A percentile compares a stretch with the other conserved stretches of the same genome.
These are phyloP conservation scores for Brachyalestes nurse DNA, from an alignment of 2,797 vertebrate genomes.

Conservation along the genomic window DNA sequence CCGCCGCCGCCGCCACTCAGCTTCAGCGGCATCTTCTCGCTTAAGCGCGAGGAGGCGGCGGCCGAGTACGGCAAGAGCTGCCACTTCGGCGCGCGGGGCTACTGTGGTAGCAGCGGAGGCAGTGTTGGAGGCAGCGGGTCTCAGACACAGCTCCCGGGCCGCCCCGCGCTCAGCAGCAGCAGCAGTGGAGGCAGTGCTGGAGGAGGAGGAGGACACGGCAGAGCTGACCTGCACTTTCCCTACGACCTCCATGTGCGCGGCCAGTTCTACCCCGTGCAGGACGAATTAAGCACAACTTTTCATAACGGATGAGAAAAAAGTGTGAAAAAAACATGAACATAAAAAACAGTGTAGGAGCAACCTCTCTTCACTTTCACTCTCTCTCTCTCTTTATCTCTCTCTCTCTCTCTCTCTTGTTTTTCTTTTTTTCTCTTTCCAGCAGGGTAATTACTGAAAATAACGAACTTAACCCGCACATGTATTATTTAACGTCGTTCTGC, in stretches of 20 bases:
- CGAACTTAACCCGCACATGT: slow-evolving; percentile 49
- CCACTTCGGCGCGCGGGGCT: slow-evolving; percentile 88
- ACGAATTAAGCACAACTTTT: slow-evolving; percentile 91
- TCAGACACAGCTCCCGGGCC: neutral
- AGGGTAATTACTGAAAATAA: slow-evolving; percentile 78
- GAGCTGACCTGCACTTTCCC: slow-evolving; percentile 83
- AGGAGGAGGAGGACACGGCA: too few relatives aligned
- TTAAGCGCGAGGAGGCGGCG: slow-evolving; percentile 90
- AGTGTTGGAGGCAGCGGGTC: neutral
- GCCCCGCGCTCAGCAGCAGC: neutral
- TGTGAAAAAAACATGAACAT: too few relatives aligned
- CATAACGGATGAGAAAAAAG: slow-evolving; percentile 89
- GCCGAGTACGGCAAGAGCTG: slow-evolving; percentile 90
- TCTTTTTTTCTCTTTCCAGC: slow-evolving; percentile 56
- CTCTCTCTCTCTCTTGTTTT: neutral
- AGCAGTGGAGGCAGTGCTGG: slow-evolving; percentile 51
- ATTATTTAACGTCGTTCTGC: slow-evolving; percentile 48
- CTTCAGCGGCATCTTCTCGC: slow-evolving; percentile 95
- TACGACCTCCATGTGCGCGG: slow-evolving; percentile 91
- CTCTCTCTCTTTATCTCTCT: neutral
- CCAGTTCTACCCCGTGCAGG: slow-evolving; percentile 89
- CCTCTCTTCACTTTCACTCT: neutral
- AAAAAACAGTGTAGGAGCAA: neutral
- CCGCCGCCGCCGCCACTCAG: slow-evolving; percentile 75
- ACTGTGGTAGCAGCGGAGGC: slow-evolving; percentile 68